Evolutionary conservation across 2,888 invertebrate species (phyloP), one percentile per base, ranked within the genome.

Genomic region (Mellilla xanthometata): DNA sequence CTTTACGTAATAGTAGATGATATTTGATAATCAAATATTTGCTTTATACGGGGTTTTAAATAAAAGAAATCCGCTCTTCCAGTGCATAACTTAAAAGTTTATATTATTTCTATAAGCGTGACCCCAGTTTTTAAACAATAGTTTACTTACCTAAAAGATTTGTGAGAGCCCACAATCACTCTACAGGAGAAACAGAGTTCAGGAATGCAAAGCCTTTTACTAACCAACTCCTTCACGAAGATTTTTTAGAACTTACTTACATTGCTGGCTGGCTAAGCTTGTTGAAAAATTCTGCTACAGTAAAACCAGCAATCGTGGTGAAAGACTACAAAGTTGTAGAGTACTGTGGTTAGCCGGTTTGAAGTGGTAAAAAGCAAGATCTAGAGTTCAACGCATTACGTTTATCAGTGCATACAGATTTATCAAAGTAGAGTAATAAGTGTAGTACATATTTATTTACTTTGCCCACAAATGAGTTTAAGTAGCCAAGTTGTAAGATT

Each of bases 351-450:
- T 39, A 30, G 27, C n/a, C 39, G 39, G 33, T 33, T 38, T 42
- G 10, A 15, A 45, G 31, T 54, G 52, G 60, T 62, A 47, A 15
- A 33, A 31, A 54, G 2, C 30, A 35, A 34, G 54, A 65, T 77
- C 79, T 80, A 85, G 85, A 86, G 78, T 85, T 87, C 84, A 85
- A 85, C 82, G 84, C 76, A 83, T 77, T 33, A 26, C 38, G 32
- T 31, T 49, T 49, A 58, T 62, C 53, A 59, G 41, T 54, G 65
- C 55, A 54, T 45, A 65, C 60, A 60, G 40, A 54, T 56, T 66
- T 67, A 70, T 72, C 71, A 56, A 55, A 61, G 53, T 57, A 52
- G 49, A 51, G 64, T 67, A 68, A 72, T 70, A 62, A 68, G 50
- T 49, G 54, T 58, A 60, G 59, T 63, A 4, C 58, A 55, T 58